These are phyloP conservation scores for Tinea trinotella DNA, from an alignment of 2,888 invertebrate genomes.

Conservation along the genomic window DNA sequence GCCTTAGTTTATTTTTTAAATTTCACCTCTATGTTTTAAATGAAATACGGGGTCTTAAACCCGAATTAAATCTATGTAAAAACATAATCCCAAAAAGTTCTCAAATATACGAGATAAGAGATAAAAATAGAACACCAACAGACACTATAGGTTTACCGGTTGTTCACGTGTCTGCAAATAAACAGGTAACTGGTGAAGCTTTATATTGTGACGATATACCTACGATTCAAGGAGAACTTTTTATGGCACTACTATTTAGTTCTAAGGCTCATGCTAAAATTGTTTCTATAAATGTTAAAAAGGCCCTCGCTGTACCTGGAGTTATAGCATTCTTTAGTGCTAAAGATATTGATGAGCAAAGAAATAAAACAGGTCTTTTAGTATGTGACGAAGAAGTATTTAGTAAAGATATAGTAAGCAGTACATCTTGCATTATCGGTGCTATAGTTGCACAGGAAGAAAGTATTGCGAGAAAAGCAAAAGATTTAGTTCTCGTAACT, in stretches of 20 bases:
- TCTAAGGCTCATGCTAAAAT: constrained; percentile 86
- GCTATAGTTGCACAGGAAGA: constrained; percentile 85
- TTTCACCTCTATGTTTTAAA: constrained; percentile 74
- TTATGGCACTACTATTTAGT: constrained; percentile 83
- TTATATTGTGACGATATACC: constrained; percentile 92
- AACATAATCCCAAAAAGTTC: constrained; percentile 73
- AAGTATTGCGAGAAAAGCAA: constrained; percentile 83
- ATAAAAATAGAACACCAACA: constrained; percentile 55
- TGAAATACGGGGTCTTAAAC: constrained; percentile 29
- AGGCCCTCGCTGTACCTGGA: constrained; percentile 81
- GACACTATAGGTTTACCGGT: constrained; percentile 87
- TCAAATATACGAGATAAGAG: constrained; percentile 74
- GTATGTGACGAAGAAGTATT: constrained; percentile 89
- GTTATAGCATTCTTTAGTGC: constrained; percentile 84
- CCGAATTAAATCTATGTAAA: constrained; percentile 51
- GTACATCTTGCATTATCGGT: constrained; percentile 85
- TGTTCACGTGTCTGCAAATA: constrained; percentile 84
- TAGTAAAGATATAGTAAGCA: constrained; percentile 78
- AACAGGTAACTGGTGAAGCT: constrained; percentile 94
- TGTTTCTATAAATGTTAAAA: constrained; percentile 78
- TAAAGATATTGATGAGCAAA: constrained; percentile 78
- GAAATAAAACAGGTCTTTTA: constrained; percentile 79
- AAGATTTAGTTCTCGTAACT: constrained; percentile 79
- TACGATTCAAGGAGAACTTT: constrained; percentile 79
- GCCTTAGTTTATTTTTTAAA: constrained; percentile 70